phyloP scores from a whole-genome alignment of 2,797 vertebrate species.

The Cryptoprocta ferox region DNA sequence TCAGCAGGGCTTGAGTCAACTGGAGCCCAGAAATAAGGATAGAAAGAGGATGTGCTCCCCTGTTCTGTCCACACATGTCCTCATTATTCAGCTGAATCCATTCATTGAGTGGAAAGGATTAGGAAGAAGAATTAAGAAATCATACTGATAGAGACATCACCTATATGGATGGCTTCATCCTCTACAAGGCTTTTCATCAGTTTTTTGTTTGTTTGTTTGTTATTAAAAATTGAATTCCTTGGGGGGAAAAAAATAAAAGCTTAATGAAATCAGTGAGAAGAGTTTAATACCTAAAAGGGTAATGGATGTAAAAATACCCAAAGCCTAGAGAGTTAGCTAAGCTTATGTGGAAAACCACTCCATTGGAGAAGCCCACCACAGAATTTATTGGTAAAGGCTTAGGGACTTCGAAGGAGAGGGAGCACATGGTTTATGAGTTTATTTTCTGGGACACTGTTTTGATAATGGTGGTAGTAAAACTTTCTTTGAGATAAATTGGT shows the following conservation, averaged over 20 bases:
- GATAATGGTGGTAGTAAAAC: slow-evolving; percentile 22
- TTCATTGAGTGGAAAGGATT: neutral
- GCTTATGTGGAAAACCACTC: neutral
- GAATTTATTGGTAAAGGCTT: slow-evolving; percentile 14
- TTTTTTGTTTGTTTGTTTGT: too few relatives aligned
- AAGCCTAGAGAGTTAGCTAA: neutral
- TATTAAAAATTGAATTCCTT: neutral
- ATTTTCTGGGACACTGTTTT: slow-evolving; percentile 63
- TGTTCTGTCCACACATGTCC: neutral
- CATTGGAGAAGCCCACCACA: neutral
- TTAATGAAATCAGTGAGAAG: neutral
- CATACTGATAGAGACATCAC: neutral
- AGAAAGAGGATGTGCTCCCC: neutral
- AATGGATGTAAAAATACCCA: neutral
- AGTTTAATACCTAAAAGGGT: neutral
- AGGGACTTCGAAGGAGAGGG: neutral
- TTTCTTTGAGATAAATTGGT: slow-evolving; percentile 58
- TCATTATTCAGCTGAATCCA: neutral
- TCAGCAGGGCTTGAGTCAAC: neutral
- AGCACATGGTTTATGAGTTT: slow-evolving; percentile 21
- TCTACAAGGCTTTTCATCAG: neutral
- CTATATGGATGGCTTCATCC: neutral
- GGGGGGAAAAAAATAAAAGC: neutral
- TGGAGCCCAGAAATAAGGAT: neutral
- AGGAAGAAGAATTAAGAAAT: neutral